Evolutionary conservation across 2,797 vertebrate species (phyloP), one percentile per base, ranked within the genome.

Genomic region (Cryptoblepharus egeriae): DNA sequence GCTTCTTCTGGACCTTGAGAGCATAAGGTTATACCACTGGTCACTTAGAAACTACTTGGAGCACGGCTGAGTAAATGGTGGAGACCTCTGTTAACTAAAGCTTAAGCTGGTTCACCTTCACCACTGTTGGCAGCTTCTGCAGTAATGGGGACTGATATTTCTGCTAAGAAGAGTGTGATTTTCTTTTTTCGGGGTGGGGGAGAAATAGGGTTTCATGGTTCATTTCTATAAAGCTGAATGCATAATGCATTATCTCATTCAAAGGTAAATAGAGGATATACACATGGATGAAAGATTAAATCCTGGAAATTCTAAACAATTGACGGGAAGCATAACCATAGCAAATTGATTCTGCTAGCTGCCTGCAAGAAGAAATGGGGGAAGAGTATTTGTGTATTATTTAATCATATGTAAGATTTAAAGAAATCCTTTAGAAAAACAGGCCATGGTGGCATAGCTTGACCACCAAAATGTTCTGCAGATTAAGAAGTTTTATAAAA

Each of bases 251-350:
- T 93, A 91, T 92, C 92, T 91, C 92, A 94, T 93, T 94, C 88
- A 94, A 95, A 95, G 87, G 84, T 93, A 95, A 95, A 90, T 88
- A 93, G 90, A 92, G 92, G 92, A 92, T 93, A 96, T 92, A 94
- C 94, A 95, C 94, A 93, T 88, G 95, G 96, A 95, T 94, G 93
- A 92, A 94, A 95, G 95, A 97, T 96, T 94, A 96, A 96, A 95
- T 95, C 93, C 92, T 70, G 90, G 90, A 92, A 92, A 82, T 93
- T 96, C 93, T 93, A 95, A 95, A 96, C 94, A 92, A 95, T 94
- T 94, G 93, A 92, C 85, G 92, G 92, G 91, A 95, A 92, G 93
- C 93, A 92, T 88, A 95, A 88, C 92, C 94, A 95, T 93, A 89
- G 90, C 92, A 95, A 95, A 96, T 94, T 90, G 91, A 95, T 95